Conservation (phyloP, 92 coral and sea anemone species). For the Plumapathes pennacea region DNA sequence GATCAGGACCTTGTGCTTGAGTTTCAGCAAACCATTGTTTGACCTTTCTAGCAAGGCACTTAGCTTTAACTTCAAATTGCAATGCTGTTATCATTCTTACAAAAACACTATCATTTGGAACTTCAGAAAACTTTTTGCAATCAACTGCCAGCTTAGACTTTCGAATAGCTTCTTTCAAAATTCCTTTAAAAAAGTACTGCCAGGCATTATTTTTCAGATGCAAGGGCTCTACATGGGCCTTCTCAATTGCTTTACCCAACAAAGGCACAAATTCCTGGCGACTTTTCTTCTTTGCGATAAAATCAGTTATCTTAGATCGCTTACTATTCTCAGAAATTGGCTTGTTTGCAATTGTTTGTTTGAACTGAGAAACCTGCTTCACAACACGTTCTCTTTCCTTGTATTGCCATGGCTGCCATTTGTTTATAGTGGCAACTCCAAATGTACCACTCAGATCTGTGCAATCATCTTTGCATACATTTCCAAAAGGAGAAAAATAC, state of each 20-base stretch:
- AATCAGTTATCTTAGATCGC: slow-evolving; percentile 46
- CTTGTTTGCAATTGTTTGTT: slow-evolving; percentile 24
- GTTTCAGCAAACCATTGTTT: slow-evolving; percentile 49
- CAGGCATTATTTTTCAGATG: slow-evolving; percentile 57
- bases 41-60: slow-evolving; percentile 24
- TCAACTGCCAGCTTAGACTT: slow-evolving; percentile 46
- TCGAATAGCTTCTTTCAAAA: slow-evolving; percentile 42
- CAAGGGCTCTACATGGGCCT: slow-evolving; percentile 52
- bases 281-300: slow-evolving; percentile 47
- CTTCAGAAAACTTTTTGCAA: slow-evolving; percentile 46
- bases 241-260: slow-evolving; percentile 34
- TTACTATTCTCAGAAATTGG: slow-evolving; percentile 19
- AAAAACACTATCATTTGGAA: slow-evolving; percentile 38
- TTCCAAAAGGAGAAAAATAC: slow-evolving; percentile 40
- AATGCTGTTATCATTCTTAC: slow-evolving; percentile 32
- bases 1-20: slow-evolving; percentile 23
- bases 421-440: slow-evolving; percentile 16
- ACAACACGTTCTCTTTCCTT: slow-evolving; percentile 39
- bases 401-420: slow-evolving; percentile 33
- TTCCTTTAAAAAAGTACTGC: slow-evolving; percentile 38
- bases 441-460: slow-evolving; percentile 22
- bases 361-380: slow-evolving; percentile 40
- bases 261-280: slow-evolving; percentile 53
- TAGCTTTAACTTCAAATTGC: slow-evolving; percentile 37
- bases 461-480: slow-evolving; percentile 14